Base-by-base conservation (phyloP, 2,888 invertebrate genomes). In the Zygothrica quintamaculata region DNA sequence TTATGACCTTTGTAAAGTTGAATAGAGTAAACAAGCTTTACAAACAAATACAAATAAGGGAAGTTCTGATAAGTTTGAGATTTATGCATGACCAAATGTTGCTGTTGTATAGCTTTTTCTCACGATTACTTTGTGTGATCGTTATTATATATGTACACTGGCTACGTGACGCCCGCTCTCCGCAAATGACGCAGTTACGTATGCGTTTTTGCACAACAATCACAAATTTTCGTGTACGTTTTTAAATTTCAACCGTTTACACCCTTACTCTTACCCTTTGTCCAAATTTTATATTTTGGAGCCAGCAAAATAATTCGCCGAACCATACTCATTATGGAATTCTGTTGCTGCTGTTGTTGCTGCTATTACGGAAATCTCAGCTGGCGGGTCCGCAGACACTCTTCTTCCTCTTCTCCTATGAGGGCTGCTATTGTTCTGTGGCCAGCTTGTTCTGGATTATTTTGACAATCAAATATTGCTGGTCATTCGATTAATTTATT, bases 231-330 rank as follows among this genome's bases (percentile, higher is more conserved):
- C 16, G 26, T 48, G 46, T 18, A 11, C 18, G 36, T 22, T 18
- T 31, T 26, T 40, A 25, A 53, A 34, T 18, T 57, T 57, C 58
- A 74, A 16, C 39, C 51, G n/a, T n/a, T 13, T 36, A 9, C 16
- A n/a, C n/a, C 9, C 15, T 34, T 37, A 18, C 15, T 16, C 88
- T 86, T 74, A 89, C 89, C 89, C 67, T 78, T 89, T 55, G 88
- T 66, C 89, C 88, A 89, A 58, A 81, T 75, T 64, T 84, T 88
- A 62, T 82, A 77, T 74, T 84, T 89, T 31, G 87, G 89, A 60
- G 88, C 88, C 56, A 89, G 67, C 57, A 89, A 73, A 44, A 89
- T 79, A 46, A 89, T 84, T 56, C 88, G 88, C 53, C 88, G 87
- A 44, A 89, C 87, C 77, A 89, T 88, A 74, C 89, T 89, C 89